Base-by-base conservation (phyloP, 1,140 invertebrate species). In the Drosophila trapezifrons region DNA sequence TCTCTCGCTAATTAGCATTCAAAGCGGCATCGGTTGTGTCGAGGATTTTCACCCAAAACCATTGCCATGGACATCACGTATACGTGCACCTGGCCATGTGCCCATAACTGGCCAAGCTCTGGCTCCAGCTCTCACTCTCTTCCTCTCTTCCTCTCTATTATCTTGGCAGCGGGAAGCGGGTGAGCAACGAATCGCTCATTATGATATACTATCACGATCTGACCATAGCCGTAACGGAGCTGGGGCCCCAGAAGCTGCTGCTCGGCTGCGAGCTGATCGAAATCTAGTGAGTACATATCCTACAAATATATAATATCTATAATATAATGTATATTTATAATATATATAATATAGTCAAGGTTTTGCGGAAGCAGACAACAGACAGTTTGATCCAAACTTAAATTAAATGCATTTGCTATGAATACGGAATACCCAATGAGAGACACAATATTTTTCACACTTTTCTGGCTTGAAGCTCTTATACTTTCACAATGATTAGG, bases 241-340 rank as follows among this genome's bases (percentile, higher is more conserved):
- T 96, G 37, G 94, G 95, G 4, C 92, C 93, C 27, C 92, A 93
- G 63, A 95, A 95, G 79, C 92, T 96, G 63, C 92, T 96, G 12
- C 93, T 95, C 18, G 95, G 96, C 80, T 97, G 96, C 86, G 95
- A 97, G 92, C 93, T 97, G 62, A 96, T 97, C 69, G 96, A 97
- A 93, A 96, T 96, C 71, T 95, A 95, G 96, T 97, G 92, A 95
- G 95, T 95, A 57, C 13, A 25, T 3, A 25, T 1, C 12, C 5
- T 37, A n/a, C n/a, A n/a, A n/a, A n/a, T n/a, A n/a, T n/a, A n/a
- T n/a, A n/a, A n/a, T n/a, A n/a, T n/a, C n/a, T n/a, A n/a, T n/a
- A n/a, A n/a, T n/a, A n/a, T n/a, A n/a, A n/a, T n/a, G n/a, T n/a
- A n/a, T n/a, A n/a, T n/a, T n/a, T n/a, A n/a, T n/a, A n/a, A n/a